phyloP scores from a whole-genome alignment of 2,888 invertebrate species.

The Eupithecia centaureata region DNA sequence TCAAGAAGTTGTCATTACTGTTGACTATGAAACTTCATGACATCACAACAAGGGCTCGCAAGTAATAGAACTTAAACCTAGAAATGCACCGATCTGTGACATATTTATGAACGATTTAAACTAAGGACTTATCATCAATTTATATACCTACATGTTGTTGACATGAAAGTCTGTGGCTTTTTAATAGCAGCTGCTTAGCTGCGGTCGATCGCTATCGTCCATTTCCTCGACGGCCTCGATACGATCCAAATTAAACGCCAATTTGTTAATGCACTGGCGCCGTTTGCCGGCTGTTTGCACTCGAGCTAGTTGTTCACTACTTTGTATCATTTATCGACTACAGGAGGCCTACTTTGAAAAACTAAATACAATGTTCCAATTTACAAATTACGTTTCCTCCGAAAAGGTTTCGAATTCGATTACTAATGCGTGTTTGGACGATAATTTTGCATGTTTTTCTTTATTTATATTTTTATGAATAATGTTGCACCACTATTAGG shows the following conservation, averaged over 20 bases:
- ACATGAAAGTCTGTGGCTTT: neutral
- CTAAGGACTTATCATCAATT: neutral
- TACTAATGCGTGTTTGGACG: neutral
- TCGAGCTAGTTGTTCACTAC: neutral
- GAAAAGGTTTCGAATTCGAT: neutral
- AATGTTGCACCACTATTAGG: too few relatives aligned
- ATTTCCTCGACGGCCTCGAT: conserved; percentile 27
- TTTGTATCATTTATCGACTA: conserved; percentile 3
- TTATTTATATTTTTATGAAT: too few relatives aligned
- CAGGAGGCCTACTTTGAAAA: neutral
- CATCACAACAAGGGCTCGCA: too few relatives aligned
- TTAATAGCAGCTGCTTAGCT: conserved; percentile 30
- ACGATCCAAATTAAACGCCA: conserved; percentile 38
- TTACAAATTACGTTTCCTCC: neutral
- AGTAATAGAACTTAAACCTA: too few relatives aligned
- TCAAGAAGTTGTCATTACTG: too few relatives aligned
- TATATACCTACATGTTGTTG: neutral
- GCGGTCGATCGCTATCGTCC: conserved; percentile 14
- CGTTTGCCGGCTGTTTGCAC: neutral
- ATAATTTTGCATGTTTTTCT: too few relatives aligned
- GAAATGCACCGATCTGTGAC: too few relatives aligned
- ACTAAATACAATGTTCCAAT: neutral
- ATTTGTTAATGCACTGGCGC: conserved; percentile 18
- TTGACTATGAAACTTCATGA: too few relatives aligned
- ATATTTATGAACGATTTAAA: too few relatives aligned